Evolutionary conservation across 2,888 invertebrate species (phyloP).

Genomic region (Xestia sexstrigata): DNA sequence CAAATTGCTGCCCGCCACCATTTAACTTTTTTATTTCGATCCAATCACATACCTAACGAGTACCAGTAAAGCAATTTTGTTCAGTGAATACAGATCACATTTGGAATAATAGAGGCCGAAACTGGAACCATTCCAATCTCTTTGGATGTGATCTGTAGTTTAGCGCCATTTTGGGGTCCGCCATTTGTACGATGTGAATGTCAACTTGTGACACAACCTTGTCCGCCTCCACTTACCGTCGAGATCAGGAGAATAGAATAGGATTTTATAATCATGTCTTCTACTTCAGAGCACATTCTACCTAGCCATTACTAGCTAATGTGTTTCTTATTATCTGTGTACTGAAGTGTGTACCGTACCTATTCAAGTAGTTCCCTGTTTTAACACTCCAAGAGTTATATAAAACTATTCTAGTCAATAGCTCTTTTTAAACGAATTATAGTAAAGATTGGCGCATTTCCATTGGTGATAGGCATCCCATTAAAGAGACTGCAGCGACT

Average conservation of each 20-base stretch:
- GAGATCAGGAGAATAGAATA: not conserved
- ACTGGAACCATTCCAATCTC: constrained; percentile 62
- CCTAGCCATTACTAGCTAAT: not conserved
- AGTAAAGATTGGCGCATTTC: constrained; percentile 75
- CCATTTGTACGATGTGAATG: constrained; percentile 31
- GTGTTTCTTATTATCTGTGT: not conserved
- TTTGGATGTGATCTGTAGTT: constrained; percentile 50
- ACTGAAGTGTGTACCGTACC: not conserved
- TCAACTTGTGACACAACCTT: constrained; percentile 25
- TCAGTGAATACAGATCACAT: constrained; percentile 62
- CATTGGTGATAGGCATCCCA: constrained; percentile 78
- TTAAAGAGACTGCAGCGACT: constrained; percentile 78
- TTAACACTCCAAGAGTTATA: not conserved
- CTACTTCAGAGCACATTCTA: not conserved
- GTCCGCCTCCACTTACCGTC: not conserved
- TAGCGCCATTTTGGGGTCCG: constrained; percentile 35
- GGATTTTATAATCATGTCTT: not conserved
- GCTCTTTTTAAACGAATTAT: constrained; percentile 55
- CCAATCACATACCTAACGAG: constrained; percentile 62
- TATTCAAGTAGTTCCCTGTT: not conserved
- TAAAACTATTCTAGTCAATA: constrained; percentile 6
- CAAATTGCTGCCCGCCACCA: constrained; percentile 19
- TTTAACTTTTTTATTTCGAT: constrained; percentile 46
- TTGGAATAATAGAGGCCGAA: constrained; percentile 56
- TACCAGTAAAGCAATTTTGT: constrained; percentile 53